These are phyloP conservation scores for Ctenicera cuprea DNA, from an alignment of 2,888 invertebrate species.

Conservation along the genomic window DNA sequence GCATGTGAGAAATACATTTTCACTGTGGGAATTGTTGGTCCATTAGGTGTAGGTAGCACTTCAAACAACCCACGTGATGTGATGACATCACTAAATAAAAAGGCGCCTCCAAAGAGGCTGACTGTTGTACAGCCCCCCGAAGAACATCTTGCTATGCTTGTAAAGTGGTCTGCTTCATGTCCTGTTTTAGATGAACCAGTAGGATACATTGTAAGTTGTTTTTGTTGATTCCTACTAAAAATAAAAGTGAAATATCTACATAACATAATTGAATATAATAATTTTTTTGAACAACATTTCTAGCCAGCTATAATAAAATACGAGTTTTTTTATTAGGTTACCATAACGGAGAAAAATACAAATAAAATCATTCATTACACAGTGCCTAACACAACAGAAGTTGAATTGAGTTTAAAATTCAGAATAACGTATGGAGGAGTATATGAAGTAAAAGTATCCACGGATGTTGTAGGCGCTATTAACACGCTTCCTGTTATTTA, in stretches of 20 bases:
- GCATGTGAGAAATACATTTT: constrained; percentile 86
- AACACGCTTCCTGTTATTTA: constrained; percentile 73
- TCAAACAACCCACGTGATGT: constrained; percentile 71
- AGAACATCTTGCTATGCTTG: constrained; percentile 73
- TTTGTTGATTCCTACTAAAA: no score
- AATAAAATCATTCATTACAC: constrained; percentile 73
- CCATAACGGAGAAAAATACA: constrained; percentile 72
- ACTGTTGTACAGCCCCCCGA: constrained; percentile 70
- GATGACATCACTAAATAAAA: constrained; percentile 79
- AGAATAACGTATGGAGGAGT: constrained; percentile 72
- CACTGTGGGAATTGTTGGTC: constrained; percentile 80
- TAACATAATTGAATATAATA: no score
- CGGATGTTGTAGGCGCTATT: constrained; percentile 72
- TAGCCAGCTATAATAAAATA: no score
- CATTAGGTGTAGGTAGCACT: constrained; percentile 81
- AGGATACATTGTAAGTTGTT: constrained; percentile 77
- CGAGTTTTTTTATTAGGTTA: constrained; percentile 71
- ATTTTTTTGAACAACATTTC: no score
- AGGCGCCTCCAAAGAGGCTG: constrained; percentile 83
- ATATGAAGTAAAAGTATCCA: constrained; percentile 75
- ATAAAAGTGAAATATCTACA: no score
- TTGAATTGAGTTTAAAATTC: constrained; percentile 75
- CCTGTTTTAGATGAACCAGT: constrained; percentile 72
- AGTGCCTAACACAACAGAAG: constrained; percentile 73
- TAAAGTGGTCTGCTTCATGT: constrained; percentile 86